Evolutionary conservation across 2,797 vertebrate genomes (phyloP).

Genomic region (Sebastes alutus): DNA sequence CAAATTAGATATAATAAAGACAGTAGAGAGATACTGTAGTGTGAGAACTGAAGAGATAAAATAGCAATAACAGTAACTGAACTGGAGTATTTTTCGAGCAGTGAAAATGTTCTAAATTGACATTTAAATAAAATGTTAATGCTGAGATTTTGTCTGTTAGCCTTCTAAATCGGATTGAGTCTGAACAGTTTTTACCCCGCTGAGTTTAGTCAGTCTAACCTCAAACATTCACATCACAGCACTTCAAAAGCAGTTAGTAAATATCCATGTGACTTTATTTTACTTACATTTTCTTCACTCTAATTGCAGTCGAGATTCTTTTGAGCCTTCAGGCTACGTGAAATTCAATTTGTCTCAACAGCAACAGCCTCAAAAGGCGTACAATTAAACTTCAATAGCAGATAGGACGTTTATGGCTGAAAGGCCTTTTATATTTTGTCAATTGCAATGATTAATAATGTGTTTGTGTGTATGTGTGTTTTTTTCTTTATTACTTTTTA

Average conservation of each 20-base stretch:
- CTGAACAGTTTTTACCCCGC: background rate
- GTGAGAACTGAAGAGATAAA: background rate
- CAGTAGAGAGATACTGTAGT: background rate
- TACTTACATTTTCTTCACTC: background rate
- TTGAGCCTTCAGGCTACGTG: background rate
- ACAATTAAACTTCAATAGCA: background rate
- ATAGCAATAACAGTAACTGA: background rate
- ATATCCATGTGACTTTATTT: background rate
- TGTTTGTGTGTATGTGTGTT: background rate
- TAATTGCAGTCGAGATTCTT: slow-evolving; percentile 2
- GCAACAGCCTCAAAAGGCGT: background rate
- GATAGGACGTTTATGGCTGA: background rate
- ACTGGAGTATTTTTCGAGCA: background rate
- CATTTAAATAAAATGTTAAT: background rate
- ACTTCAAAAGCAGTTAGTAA: slow-evolving; percentile 12
- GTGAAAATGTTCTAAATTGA: background rate
- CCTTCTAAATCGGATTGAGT: background rate
- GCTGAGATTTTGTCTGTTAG: background rate
- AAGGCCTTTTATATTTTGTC: background rate
- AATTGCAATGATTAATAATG: background rate
- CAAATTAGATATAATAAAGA: background rate
- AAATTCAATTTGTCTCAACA: slow-evolving; percentile 21
- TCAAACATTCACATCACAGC: background rate
- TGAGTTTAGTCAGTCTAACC: background rate
- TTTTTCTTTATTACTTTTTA: background rate